Evolutionary conservation across 2,797 vertebrate species (phyloP).

Genomic region (Arnoldichthys spilopterus): DNA sequence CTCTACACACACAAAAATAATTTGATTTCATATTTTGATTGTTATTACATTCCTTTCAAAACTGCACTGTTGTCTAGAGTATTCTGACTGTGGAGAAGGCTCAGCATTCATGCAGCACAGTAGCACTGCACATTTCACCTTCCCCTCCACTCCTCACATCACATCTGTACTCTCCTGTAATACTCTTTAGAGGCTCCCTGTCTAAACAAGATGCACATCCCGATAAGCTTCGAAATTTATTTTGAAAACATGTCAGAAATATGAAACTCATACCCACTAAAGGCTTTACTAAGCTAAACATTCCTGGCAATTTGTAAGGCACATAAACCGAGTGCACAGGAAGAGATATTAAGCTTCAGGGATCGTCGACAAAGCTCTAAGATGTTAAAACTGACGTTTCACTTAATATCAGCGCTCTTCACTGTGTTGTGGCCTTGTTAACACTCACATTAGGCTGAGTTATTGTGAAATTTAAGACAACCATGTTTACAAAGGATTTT

Average conservation of each 20-base stretch:
- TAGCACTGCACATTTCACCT: conserved; percentile 11
- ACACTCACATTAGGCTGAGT: conserved; percentile 10
- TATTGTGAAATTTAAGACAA: conserved; percentile 23
- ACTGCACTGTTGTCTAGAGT: not conserved
- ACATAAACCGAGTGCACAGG: conserved; percentile 5
- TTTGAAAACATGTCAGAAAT: conserved; percentile 37
- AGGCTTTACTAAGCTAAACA: conserved; percentile 23
- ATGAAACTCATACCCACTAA: conserved; percentile 26
- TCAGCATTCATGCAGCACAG: not conserved
- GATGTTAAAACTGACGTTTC: conserved; percentile 27
- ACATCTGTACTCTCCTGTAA: conserved; percentile 1
- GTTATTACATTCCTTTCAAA: not conserved
- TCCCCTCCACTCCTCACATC: conserved; percentile 10
- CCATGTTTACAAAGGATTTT: not conserved
- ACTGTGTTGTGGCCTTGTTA: conserved; percentile 25
- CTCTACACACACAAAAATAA: not conserved
- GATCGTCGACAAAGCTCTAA: conserved; percentile 19
- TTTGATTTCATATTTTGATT: conserved; percentile 8
- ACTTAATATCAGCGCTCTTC: conserved; percentile 20
- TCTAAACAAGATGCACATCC: conserved; percentile 28
- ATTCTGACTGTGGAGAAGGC: not conserved
- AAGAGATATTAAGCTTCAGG: conserved; percentile 38
- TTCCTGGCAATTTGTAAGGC: conserved; percentile 39
- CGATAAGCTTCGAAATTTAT: conserved; percentile 26
- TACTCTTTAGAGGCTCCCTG: conserved; percentile 1